These are phyloP conservation scores for Parasteatoda lunata DNA, from an alignment of 2,888 invertebrate species.

Conservation along the genomic window DNA sequence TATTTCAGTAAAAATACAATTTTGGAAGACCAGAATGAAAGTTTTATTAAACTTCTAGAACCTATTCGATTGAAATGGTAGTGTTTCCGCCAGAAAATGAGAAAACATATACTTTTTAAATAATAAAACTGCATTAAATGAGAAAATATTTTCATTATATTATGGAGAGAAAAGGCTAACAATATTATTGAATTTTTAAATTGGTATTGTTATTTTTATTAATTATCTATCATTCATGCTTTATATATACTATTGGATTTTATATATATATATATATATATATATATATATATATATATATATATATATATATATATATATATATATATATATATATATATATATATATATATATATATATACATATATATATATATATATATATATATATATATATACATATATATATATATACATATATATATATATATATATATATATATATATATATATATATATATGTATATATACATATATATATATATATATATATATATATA, in stretches of 20 bases:
- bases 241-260: neutral
- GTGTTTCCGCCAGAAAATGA: neutral
- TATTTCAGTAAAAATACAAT: slow-evolving; percentile 40
- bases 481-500: too few relatives aligned
- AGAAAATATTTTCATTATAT: neutral
- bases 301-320: neutral
- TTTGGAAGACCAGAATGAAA: slow-evolving; percentile 34
- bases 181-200: neutral
- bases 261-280: slow-evolving; percentile 3
- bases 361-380: slow-evolving; percentile 17
- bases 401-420: too few relatives aligned
- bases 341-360: slow-evolving; percentile 9
- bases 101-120: neutral
- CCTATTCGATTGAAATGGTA: slow-evolving; percentile 6
- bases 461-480: too few relatives aligned
- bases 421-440: too few relatives aligned
- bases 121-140: neutral
- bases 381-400: neutral
- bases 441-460: too few relatives aligned
- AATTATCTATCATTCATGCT: neutral
- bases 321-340: slow-evolving; percentile 3
- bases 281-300: slow-evolving; percentile 3
- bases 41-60: slow-evolving; percentile 44
- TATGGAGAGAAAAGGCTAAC: neutral
- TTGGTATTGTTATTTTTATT: neutral